phyloP scores from a whole-genome alignment of 2,113 vertebrate species.

The Isurus oxyrinchus region DNA sequence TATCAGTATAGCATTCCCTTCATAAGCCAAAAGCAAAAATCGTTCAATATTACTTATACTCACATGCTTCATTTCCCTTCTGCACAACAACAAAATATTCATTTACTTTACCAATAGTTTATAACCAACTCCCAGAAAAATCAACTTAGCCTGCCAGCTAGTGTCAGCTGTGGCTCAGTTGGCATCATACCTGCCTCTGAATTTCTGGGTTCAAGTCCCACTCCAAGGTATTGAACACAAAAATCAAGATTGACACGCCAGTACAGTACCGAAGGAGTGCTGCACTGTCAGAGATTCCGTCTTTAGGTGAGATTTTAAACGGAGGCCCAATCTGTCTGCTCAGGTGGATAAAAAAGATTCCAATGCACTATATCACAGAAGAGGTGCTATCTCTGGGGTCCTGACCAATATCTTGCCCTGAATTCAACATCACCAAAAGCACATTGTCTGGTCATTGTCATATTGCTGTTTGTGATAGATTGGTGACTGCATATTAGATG shows the following conservation, averaged over 20 bases:
- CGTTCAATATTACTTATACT: not conserved
- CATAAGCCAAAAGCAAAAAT: not conserved
- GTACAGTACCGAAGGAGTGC: not conserved
- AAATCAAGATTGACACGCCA: no score
- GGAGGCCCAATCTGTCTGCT: no score
- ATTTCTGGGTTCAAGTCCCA: not conserved
- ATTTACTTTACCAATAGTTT: not conserved
- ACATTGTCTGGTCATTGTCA: no score
- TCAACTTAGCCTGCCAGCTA: not conserved
- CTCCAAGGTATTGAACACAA: not conserved
- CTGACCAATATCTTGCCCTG: no score
- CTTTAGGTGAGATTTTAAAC: no score
- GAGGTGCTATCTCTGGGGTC: no score
- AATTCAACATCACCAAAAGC: no score
- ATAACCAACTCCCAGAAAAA: not conserved
- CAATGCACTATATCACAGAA: no score
- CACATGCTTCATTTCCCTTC: not conserved
- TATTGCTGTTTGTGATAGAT: no score
- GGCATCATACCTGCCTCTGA: not conserved
- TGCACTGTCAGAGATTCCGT: no score
- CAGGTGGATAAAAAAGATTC: no score
- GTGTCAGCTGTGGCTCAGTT: not conserved
- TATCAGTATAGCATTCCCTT: not conserved
- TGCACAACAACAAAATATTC: not conserved
- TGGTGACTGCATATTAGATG: no score